Conservation (phyloP, 2,888 invertebrate species). For the Carterocephalus palaemon region DNA sequence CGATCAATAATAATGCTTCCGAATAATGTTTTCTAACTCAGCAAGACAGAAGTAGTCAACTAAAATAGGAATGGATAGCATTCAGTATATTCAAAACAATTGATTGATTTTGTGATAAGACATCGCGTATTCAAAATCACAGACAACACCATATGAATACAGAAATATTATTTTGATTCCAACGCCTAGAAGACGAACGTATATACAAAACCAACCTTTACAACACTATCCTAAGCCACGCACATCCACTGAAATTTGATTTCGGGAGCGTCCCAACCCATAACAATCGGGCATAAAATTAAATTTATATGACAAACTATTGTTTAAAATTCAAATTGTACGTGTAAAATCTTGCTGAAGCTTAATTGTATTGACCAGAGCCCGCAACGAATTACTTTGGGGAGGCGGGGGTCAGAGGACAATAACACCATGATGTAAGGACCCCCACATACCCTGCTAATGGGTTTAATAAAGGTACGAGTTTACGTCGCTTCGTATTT, state of each 20-base stretch:
- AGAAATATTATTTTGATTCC: not conserved
- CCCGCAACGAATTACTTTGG: conserved; percentile 44
- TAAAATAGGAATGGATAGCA: too few relatives aligned
- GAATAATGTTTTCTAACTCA: too few relatives aligned
- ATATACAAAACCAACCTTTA: conserved; percentile 7
- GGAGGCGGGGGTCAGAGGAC: conserved; percentile 39
- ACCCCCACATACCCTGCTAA: conserved; percentile 57
- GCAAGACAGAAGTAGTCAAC: too few relatives aligned
- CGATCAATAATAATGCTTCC: too few relatives aligned
- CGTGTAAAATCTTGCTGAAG: conserved; percentile 72
- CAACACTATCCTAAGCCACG: conserved; percentile 20
- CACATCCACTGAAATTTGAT: conserved; percentile 20
- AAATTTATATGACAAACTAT: conserved; percentile 78
- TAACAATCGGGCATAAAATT: conserved; percentile 62
- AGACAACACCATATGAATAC: conserved; percentile 1
- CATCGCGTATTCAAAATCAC: too few relatives aligned
- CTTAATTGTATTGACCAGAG: conserved; percentile 75
- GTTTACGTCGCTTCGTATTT: conserved; percentile 65
- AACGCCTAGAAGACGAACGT: not conserved
- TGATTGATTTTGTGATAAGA: too few relatives aligned
- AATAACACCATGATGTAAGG: conserved; percentile 65
- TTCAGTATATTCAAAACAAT: too few relatives aligned
- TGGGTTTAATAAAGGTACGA: conserved; percentile 77
- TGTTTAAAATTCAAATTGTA: conserved; percentile 78
- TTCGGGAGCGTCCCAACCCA: conserved; percentile 46